Base-by-base conservation (phyloP, 1,140 invertebrate species). In the Heliconius hewitsoni region DNA sequence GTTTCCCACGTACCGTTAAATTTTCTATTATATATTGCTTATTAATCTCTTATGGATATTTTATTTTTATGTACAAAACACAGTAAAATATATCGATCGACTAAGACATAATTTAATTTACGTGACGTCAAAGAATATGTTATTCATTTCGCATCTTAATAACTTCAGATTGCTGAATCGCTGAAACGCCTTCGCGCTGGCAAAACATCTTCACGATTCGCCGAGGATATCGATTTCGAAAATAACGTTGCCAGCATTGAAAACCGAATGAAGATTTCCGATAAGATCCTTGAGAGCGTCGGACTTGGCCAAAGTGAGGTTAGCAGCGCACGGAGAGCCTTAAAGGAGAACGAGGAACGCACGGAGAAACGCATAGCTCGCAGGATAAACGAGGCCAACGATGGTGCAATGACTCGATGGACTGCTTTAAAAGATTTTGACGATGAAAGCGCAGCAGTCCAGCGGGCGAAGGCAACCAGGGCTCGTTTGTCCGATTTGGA, bases 401-500 rank as follows among this genome's bases (percentile, higher is more conserved):
- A 42, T 19, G 71, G 71, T 9, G 88, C 93, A 50, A 84, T 96
- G 57, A 95, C 95, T 4, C 95, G 95, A 86, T 96, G 95, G 95
- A 93, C 95, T 4, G 94, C 95, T 8, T 37, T 96, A 9, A 93
- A 93, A 76, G 86, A 85, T 30, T 83, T 84, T 4, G 94, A 95
- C 9, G 91, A 93, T 0, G 92, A 93, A 77, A 91, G 85, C 73
- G 89, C 91, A 27, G 93, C 95, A 3, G 90, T 87, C 8, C 89
- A 92, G 72, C 80, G 92, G 52, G 91, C 90, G 30, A 92, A 92
- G 74, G 91, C 84, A 1, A 91, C 95, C 11, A 91, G 95, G 60
- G 95, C 96, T 6, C 95, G 96, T 60, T 86, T 96, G 30, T 91
- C 91, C 11, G 96, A 96, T 78, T 88, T 96, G 71, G 96, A 96